A percentile compares a stretch with the other conserved stretches of the same genome.
These are phyloP conservation scores for Hafferia zeledoni DNA, from an alignment of 2,797 vertebrate species.

Conservation along the genomic window DNA sequence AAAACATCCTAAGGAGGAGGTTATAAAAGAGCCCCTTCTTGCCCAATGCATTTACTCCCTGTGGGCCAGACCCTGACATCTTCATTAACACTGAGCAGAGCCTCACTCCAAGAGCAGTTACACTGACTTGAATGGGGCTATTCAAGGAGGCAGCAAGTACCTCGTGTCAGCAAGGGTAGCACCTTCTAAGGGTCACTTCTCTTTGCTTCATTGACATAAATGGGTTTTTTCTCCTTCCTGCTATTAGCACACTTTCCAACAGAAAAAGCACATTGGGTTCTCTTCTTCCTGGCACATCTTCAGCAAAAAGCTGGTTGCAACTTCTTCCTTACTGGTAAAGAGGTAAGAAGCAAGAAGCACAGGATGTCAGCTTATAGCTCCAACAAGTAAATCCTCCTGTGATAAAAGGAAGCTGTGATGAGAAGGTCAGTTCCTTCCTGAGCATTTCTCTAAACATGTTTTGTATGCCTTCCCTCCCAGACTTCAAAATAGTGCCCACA, in stretches of 20 bases:
- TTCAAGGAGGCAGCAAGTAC: conserved; percentile 43
- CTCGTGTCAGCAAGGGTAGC: conserved; percentile 25
- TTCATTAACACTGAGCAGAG: conserved; percentile 50
- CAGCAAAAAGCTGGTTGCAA: neutral
- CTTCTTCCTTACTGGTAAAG: neutral
- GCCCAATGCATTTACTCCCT: conserved; percentile 5
- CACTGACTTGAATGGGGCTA: neutral
- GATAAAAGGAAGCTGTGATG: neutral
- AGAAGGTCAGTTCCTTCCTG: neutral
- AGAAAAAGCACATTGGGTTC: conserved; percentile 5
- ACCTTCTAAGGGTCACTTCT: conserved; percentile 38
- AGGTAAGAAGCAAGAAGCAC: neutral
- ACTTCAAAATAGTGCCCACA: neutral
- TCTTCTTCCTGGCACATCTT: neutral
- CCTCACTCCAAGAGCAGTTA: neutral
- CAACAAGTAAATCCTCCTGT: neutral
- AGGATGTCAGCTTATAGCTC: neutral
- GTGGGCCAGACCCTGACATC: conserved; percentile 6
- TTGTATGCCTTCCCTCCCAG: neutral
- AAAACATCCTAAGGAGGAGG: conserved; percentile 55
- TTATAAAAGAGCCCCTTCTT: conserved; percentile 63
- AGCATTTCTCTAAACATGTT: neutral
- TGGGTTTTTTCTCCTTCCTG: neutral
- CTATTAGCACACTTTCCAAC: neutral
- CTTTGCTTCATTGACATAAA: neutral